Evolutionary conservation across 2,113 vertebrate genomes (phyloP).

Genomic region (Rhinopomastus cyanomelas): DNA sequence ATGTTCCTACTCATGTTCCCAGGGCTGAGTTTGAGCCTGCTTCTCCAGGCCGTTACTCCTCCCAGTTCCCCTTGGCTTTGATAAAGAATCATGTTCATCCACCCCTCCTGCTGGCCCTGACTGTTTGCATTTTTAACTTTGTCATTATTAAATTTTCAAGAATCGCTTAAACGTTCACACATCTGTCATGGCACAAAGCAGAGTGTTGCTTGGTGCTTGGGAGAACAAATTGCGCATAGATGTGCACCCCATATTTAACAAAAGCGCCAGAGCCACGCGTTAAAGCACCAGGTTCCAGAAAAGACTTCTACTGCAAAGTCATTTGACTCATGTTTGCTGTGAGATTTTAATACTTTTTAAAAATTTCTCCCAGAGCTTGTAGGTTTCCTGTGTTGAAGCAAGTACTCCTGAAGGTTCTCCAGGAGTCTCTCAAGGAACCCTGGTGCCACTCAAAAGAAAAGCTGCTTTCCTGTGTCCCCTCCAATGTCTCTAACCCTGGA

Average conservation of each 20-base stretch:
- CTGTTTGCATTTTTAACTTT: slow-evolving; percentile 50
- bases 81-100: background rate
- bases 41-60: background rate
- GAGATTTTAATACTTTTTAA: background rate
- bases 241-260: background rate
- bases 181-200: background rate
- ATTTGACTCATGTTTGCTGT: background rate
- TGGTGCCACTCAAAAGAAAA: background rate
- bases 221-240: background rate
- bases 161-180: slow-evolving; percentile 4
- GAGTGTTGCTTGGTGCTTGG: background rate
- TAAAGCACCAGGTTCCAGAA: background rate
- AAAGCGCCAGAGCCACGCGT: background rate
- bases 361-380: background rate
- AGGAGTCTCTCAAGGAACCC: background rate
- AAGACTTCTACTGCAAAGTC: background rate
- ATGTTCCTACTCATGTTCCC: background rate
- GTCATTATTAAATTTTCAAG: slow-evolving; percentile 47
- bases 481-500: background rate
- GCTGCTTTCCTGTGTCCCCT: background rate
- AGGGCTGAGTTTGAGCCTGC: background rate
- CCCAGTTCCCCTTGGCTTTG: background rate
- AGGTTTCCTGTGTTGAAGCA: background rate
- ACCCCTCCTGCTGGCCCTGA: background rate
- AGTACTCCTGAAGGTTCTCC: background rate